phyloP scores from a whole-genome alignment of 30 jellyfish, hydroid and myxozoan species.

The Morbakka virulenta region DNA sequence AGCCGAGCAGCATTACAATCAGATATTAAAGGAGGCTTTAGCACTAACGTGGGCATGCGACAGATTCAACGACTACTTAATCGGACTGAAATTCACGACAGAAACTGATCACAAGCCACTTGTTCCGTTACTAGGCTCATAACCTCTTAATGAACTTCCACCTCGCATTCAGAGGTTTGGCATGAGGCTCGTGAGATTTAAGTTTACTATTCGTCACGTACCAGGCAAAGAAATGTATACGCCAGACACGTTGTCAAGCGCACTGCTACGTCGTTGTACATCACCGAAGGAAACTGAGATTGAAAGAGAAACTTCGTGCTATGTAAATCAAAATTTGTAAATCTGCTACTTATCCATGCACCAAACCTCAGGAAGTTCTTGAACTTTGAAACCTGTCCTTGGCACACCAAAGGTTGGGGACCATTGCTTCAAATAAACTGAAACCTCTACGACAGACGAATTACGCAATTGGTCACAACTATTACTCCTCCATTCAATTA shows the following conservation, averaged over 20 bases:
- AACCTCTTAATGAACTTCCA: conserved; percentile 26
- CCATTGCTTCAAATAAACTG: conserved; percentile 30
- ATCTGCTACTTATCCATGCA: too few species aligned
- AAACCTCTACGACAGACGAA: too few species aligned
- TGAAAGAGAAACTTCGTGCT: conserved; percentile 9
- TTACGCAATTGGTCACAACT: too few species aligned
- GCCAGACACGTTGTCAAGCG: conserved; percentile 23
- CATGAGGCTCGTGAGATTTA: conserved; percentile 28
- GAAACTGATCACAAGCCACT: conserved; percentile 42
- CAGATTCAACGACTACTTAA: conserved; percentile 30
- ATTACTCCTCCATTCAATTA: too few species aligned
- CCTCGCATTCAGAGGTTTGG: conserved; percentile 29
- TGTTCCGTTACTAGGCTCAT: conserved; percentile 23
- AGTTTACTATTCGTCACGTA: conserved; percentile 8
- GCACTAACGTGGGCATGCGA: conserved; percentile 49
- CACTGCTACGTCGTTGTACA: conserved; percentile 6
- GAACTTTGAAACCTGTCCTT: too few species aligned
- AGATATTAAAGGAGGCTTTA: conserved; percentile 55
- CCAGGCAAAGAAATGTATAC: conserved; percentile 52
- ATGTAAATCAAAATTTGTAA: too few species aligned
- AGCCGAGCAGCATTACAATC: conserved; percentile 44
- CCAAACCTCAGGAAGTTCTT: too few species aligned
- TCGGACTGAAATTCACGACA: conserved; percentile 21
- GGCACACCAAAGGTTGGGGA: too few species aligned
- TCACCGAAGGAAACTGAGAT: background rate